Conservation (phyloP, 2,797 vertebrate genomes). For the Chaetodon trifasciatus region DNA sequence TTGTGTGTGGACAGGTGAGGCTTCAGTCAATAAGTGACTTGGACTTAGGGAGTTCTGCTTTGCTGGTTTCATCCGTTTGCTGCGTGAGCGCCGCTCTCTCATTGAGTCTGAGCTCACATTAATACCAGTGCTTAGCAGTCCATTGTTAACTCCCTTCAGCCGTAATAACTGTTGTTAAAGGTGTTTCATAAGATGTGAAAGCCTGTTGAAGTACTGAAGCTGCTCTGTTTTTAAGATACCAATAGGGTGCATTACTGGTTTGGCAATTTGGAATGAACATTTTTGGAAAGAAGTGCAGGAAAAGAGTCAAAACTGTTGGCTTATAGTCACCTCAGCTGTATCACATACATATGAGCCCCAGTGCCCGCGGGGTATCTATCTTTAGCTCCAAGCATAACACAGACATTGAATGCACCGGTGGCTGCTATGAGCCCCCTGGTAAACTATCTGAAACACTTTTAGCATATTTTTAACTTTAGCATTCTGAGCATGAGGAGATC, state of each 20-base stretch:
- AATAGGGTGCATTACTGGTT: not conserved
- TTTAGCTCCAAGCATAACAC: constrained; percentile 36
- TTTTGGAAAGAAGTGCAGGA: not conserved
- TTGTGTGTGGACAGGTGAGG: constrained; percentile 26
- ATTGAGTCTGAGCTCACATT: not conserved
- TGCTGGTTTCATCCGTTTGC: constrained; percentile 20
- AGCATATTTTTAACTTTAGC: constrained; percentile 20
- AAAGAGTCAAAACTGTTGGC: not conserved
- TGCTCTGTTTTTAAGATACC: constrained; percentile 15
- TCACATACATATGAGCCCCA: constrained; percentile 7
- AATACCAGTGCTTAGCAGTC: not conserved
- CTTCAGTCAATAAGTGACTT: constrained; percentile 29
- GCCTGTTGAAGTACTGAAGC: not conserved
- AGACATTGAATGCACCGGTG: constrained; percentile 22
- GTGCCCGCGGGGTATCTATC: constrained; percentile 19
- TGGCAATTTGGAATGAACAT: constrained; percentile 11
- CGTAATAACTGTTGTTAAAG: not conserved
- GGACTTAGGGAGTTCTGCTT: not conserved
- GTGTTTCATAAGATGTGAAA: not conserved
- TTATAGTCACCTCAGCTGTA: constrained; percentile 33
- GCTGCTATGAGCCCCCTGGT: constrained; percentile 31
- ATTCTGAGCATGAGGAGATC: not conserved
- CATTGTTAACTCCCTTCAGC: not conserved
- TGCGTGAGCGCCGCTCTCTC: not conserved
- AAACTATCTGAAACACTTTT: constrained; percentile 24